These are phyloP conservation scores for Sweltsa coloradensis DNA, from an alignment of 1,140 invertebrate species.

Conservation along the genomic window DNA sequence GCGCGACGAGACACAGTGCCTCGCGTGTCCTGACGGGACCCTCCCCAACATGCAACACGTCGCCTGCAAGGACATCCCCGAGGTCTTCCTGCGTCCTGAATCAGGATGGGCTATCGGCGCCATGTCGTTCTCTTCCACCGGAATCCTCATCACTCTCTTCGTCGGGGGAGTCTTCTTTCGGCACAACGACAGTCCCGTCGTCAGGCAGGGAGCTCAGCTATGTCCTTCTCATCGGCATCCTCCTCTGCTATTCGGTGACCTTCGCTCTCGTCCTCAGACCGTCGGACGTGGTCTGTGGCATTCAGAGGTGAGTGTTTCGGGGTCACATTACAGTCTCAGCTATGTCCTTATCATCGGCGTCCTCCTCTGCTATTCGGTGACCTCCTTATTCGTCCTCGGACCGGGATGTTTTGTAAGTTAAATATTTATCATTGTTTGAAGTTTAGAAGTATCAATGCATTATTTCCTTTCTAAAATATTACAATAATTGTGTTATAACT, in stretches of 20 bases:
- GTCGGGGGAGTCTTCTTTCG: slow-evolving; percentile 54
- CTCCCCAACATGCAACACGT: slow-evolving; percentile 63
- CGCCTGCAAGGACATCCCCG: slow-evolving; percentile 64
- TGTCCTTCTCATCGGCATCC: slow-evolving; percentile 73
- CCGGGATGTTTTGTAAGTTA: no score
- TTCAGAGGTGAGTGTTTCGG: slow-evolving; percentile 51
- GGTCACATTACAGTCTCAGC: neutral
- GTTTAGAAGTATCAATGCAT: neutral
- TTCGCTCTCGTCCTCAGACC: slow-evolving; percentile 69
- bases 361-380: neutral
- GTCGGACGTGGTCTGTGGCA: slow-evolving; percentile 57
- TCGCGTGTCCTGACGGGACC: slow-evolving; percentile 68
- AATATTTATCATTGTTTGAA: neutral
- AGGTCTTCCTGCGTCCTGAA: slow-evolving; percentile 67
- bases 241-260: slow-evolving; percentile 80
- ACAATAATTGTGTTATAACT: no score
- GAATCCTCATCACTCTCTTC: slow-evolving; percentile 60
- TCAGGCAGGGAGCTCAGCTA: slow-evolving; percentile 79
- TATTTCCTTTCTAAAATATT: neutral
- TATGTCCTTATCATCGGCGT: neutral
- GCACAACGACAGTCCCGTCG: slow-evolving; percentile 76
- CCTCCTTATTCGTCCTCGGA: neutral
- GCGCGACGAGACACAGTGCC: slow-evolving; percentile 68
- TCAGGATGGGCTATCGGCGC: slow-evolving; percentile 83
- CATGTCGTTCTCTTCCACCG: slow-evolving; percentile 64